Conservation (phyloP, 2,888 invertebrate genomes). For the Heliconius hortense region DNA sequence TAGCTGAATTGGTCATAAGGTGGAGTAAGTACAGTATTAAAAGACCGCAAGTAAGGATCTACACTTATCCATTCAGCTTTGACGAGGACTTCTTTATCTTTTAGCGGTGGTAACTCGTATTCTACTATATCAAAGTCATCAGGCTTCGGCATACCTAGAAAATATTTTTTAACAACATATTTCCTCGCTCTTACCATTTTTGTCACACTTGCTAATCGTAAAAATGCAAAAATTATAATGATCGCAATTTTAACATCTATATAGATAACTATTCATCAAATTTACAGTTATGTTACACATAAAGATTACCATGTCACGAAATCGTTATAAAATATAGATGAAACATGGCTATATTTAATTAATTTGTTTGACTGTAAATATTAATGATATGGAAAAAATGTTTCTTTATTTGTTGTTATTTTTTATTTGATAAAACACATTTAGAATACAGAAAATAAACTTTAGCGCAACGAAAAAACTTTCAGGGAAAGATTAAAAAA, state of each 20-base stretch:
- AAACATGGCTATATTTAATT: not conserved
- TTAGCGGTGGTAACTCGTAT: constrained; percentile 80
- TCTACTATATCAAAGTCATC: constrained; percentile 82
- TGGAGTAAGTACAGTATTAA: constrained; percentile 31
- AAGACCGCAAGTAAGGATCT: constrained; percentile 52
- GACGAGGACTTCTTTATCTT: constrained; percentile 73
- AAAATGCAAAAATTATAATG: not conserved
- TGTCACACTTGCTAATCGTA: constrained; percentile 1
- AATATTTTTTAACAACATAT: constrained; percentile 79
- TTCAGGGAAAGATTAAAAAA: too few relatives aligned
- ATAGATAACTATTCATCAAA: not conserved
- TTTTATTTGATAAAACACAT: not conserved
- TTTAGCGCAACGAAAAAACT: too few relatives aligned
- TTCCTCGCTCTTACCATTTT: constrained; percentile 78
- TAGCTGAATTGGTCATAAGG: constrained; percentile 54
- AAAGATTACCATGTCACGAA: not conserved
- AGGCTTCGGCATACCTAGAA: constrained; percentile 80
- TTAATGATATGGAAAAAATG: not conserved
- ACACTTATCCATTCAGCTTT: constrained; percentile 58
- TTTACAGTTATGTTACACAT: not conserved
- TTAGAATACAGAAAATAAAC: too few relatives aligned
- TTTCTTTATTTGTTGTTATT: not conserved
- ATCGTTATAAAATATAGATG: not conserved
- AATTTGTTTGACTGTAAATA: not conserved
- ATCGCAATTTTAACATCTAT: not conserved